Evolutionary conservation across 2,113 vertebrate genomes (phyloP), one percentile per base, ranked within the genome.

Genomic region (Rhinoptilus africanus): DNA sequence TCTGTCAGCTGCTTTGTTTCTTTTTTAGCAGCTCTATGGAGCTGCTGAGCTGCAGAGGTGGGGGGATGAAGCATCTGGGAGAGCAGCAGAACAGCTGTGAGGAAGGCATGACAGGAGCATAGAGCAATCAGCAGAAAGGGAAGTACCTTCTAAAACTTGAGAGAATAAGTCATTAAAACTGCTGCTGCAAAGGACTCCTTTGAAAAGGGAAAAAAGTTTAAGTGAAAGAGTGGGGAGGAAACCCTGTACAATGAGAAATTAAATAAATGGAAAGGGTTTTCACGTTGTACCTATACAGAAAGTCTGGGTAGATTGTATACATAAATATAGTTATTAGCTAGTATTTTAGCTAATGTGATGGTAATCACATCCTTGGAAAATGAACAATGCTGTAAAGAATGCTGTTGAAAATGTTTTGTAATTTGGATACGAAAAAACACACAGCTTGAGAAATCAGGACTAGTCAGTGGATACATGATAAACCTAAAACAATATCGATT

Each of bases 21-120:
- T 87, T 57, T 93, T 68, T 59, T 47, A 96, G 75, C 54, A 63
- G n/a, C 2, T 15, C 64, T 78, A 15, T 51, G 41, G 74, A 80
- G 17, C 53, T 78, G 68, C 84, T 67, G 21, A 84, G 30, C 35
- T 91, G 71, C 54, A 85, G 54, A 77, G 47, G 51, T 39, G 41
- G 53, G 50, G 54, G 84, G 73, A 28, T 84, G 47, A 71, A 89
- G 51, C 80, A 91, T 73, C 76, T 10, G 2, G 56, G 53, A 93
- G 74, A 75, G 64, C 8, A 6, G 37, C 48, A 50, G 47, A 96
- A 75, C 93, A 95, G 76, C 87, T 96, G 86, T 59, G 87, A 93
- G 47, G 56, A 87, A 75, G n/a, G 60, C 67, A 63, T 62, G 72
- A 47, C 45, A 81, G 78, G 72, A 85, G 30, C 50, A 59, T 26